Conservation (phyloP, 1,140 invertebrate genomes). For the Lepidurus apus region DNA sequence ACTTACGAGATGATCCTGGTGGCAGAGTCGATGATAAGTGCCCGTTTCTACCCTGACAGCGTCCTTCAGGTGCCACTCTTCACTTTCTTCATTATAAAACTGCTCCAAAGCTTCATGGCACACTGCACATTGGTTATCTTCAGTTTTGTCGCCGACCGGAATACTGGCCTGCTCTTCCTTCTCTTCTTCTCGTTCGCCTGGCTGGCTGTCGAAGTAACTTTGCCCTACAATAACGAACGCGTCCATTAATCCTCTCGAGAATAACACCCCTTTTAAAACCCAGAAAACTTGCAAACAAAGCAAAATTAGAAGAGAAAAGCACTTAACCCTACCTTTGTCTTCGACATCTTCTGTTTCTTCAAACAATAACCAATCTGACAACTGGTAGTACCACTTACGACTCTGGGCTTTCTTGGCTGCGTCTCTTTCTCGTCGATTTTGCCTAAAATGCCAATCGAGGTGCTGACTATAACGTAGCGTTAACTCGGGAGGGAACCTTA, state of each 20-base stretch:
- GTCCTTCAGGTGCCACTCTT: conserved; percentile 89
- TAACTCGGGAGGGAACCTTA: conserved; percentile 78
- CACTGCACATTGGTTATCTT: conserved; percentile 66
- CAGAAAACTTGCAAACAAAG: neutral
- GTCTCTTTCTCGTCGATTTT: conserved; percentile 81
- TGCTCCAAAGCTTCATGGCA: conserved; percentile 87
- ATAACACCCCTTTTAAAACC: neutral
- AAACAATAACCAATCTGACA: conserved; percentile 88
- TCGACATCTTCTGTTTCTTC: conserved; percentile 90
- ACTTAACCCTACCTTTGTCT: conserved; percentile 62
- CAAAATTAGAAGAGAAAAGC: neutral
- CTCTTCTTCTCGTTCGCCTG: conserved; percentile 29
- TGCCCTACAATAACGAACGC: conserved; percentile 16
- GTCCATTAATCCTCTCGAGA: no score
- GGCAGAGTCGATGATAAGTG: conserved; percentile 85
- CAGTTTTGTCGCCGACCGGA: conserved; percentile 45
- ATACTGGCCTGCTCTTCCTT: conserved; percentile 51
- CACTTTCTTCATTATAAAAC: conserved; percentile 90
- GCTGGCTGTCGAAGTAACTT: conserved; percentile 30
- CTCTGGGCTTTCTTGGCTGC: conserved; percentile 73
- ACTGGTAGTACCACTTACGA: conserved; percentile 81
- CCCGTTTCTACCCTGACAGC: conserved; percentile 57
- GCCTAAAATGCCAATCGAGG: conserved; percentile 94
- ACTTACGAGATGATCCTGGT: conserved; percentile 63
- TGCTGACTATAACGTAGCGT: conserved; percentile 82